A percentile compares a stretch with the other conserved stretches of the same genome.
These are phyloP conservation scores for Drosophila eugracilis DNA, from an alignment of 1,140 invertebrate genomes.

Conservation along the genomic window DNA sequence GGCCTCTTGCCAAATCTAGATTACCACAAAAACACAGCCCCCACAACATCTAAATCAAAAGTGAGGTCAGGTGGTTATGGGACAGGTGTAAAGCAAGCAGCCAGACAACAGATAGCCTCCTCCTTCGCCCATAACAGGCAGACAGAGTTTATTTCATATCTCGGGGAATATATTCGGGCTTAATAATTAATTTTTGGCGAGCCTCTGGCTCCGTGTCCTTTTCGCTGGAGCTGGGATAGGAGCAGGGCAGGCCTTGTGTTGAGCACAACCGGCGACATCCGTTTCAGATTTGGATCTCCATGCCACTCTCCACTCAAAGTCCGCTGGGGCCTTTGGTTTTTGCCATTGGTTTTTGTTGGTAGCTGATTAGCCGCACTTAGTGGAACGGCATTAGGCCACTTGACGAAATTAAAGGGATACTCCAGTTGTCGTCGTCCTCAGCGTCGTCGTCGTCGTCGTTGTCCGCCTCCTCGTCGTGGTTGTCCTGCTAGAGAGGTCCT, in stretches of 20 bases:
- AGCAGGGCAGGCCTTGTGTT: slow-evolving; percentile 44
- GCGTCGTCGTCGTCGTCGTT: neutral
- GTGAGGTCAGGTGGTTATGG: slow-evolving; percentile 6
- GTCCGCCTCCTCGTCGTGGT: neutral
- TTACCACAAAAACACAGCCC: slow-evolving; percentile 4
- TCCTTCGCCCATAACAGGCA: slow-evolving; percentile 14
- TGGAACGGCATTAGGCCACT: slow-evolving; percentile 80
- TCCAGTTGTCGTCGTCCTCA: slow-evolving; percentile 3
- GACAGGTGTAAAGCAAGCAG: slow-evolving; percentile 16
- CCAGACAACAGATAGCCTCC: slow-evolving; percentile 19
- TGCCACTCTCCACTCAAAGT: neutral
- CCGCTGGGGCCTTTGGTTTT: too few species aligned
- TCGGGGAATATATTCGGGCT: slow-evolving; percentile 46
- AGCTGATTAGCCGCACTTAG: slow-evolving; percentile 80
- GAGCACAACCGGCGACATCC: slow-evolving; percentile 70
- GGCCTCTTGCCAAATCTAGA: neutral
- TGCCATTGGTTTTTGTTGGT: slow-evolving; percentile 52
- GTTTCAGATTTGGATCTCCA: slow-evolving; percentile 74
- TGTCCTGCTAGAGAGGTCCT: slow-evolving; percentile 6
- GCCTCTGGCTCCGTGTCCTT: slow-evolving; percentile 30
- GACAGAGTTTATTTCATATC: slow-evolving; percentile 66
- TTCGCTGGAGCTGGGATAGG: slow-evolving; percentile 1
- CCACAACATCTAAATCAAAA: slow-evolving; percentile 6
- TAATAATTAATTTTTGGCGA: slow-evolving; percentile 73
- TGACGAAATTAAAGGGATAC: slow-evolving; percentile 75